phyloP scores from a whole-genome alignment of 2,888 invertebrate genomes.

The Drosophila austrosaltans region DNA sequence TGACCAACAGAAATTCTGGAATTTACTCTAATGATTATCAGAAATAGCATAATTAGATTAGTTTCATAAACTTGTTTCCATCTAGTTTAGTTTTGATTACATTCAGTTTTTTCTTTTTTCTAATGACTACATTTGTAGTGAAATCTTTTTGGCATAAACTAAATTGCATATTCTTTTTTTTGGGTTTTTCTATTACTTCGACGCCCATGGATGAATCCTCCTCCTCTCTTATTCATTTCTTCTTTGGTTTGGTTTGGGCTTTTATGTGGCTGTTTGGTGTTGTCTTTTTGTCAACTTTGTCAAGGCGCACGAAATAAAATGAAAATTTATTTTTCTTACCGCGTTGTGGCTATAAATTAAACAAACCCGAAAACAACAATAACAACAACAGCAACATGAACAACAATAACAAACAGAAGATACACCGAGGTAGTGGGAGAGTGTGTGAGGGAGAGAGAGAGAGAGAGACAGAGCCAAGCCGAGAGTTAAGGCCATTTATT shows the following conservation, averaged over 20 bases:
- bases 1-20: not conserved
- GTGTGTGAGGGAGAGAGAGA: not conserved
- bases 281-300: conserved; percentile 54
- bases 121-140: too few relatives aligned
- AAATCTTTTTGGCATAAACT: not conserved
- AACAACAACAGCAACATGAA: conserved; percentile 39
- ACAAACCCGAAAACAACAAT: conserved; percentile 39
- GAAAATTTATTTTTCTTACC: conserved; percentile 63
- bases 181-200: not conserved
- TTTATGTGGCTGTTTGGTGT: conserved; percentile 15
- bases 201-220: not conserved
- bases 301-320: conserved; percentile 53
- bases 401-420: conserved; percentile 41
- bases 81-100: not conserved
- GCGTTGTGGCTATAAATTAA: conserved; percentile 62
- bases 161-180: not conserved
- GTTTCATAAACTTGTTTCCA: not conserved
- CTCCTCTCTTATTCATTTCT: not conserved
- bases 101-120: too few relatives aligned
- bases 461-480: conserved; percentile 7
- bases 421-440: not conserved
- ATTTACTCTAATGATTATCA: not conserved
- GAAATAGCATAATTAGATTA: not conserved
- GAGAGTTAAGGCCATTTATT: conserved; percentile 63
- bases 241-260: not conserved